phyloP scores from a whole-genome alignment of 2,888 invertebrate genomes.

The Ophion ventricosus region DNA sequence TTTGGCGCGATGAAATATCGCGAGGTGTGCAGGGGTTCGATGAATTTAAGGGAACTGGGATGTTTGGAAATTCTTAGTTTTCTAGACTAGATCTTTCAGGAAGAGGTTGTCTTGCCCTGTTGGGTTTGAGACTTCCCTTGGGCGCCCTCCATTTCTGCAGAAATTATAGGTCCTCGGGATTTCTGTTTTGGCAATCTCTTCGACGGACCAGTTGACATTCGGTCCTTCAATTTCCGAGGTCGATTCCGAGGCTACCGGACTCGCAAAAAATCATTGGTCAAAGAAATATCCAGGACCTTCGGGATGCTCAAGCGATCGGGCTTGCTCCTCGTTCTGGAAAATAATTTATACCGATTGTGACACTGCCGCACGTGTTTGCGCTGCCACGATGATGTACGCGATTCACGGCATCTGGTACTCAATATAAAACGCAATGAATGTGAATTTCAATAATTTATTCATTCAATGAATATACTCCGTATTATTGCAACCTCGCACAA shows the following conservation, averaged over 20 bases:
- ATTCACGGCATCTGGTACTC: constrained; percentile 36
- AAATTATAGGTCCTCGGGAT: too few relatives aligned
- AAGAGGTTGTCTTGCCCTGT: too few relatives aligned
- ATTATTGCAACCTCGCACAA: constrained; percentile 50
- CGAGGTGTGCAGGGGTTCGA: neutral
- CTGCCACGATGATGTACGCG: constrained; percentile 9
- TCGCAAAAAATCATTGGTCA: too few relatives aligned
- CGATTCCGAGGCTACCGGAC: too few relatives aligned
- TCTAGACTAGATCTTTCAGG: too few relatives aligned
- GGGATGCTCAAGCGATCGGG: too few relatives aligned
- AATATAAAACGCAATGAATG: constrained; percentile 36
- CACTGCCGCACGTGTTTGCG: constrained; percentile 22
- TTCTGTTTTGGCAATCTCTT: neutral
- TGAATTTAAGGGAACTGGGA: too few relatives aligned
- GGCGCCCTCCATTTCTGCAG: too few relatives aligned
- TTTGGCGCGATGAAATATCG: neutral
- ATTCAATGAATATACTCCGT: constrained; percentile 69
- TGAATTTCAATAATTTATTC: constrained; percentile 67
- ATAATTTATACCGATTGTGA: constrained; percentile 29
- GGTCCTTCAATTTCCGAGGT: too few relatives aligned
- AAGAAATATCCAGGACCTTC: too few relatives aligned
- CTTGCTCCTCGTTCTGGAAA: neutral
- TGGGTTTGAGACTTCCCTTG: neutral
- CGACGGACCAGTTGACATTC: neutral
- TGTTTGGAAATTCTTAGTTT: too few relatives aligned